Evolutionary conservation across 2,113 vertebrate genomes (phyloP).

Genomic region (Gavialis gangeticus): DNA sequence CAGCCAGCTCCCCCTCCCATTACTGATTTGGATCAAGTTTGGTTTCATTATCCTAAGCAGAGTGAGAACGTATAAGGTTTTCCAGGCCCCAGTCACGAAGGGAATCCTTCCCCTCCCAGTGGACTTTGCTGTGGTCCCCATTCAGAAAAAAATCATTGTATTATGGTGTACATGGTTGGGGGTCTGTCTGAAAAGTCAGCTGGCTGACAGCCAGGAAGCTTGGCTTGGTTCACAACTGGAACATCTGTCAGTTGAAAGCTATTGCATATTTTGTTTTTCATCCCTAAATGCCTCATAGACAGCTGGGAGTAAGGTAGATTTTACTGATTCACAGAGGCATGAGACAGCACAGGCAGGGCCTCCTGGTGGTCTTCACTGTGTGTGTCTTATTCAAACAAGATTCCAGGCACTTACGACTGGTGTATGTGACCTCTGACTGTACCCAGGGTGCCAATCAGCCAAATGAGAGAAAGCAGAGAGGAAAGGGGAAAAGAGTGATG

Average conservation of each 20-base stretch:
- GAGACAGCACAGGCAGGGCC: background rate
- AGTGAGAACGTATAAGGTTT: background rate
- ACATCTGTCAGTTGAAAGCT: background rate
- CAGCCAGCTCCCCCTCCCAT: background rate
- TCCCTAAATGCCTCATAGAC: background rate
- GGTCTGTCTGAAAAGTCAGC: background rate
- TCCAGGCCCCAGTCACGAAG: background rate
- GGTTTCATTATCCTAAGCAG: background rate
- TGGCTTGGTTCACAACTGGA: background rate
- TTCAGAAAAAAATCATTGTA: background rate
- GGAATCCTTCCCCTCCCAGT: background rate
- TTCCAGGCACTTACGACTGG: background rate
- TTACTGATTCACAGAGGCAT: background rate
- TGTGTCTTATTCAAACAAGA: background rate
- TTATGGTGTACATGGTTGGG: background rate
- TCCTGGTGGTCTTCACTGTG: background rate
- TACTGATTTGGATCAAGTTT: background rate
- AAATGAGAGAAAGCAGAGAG: background rate
- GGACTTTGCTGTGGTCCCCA: background rate
- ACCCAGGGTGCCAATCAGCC: background rate
- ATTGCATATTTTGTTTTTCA: background rate
- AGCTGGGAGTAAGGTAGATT: background rate
- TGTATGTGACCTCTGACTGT: too few relatives aligned
- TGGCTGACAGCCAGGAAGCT: background rate
- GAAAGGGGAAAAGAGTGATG: background rate